Evolutionary conservation across 2,888 invertebrate species (phyloP).

Genomic region (Eupelmus urozonus): DNA sequence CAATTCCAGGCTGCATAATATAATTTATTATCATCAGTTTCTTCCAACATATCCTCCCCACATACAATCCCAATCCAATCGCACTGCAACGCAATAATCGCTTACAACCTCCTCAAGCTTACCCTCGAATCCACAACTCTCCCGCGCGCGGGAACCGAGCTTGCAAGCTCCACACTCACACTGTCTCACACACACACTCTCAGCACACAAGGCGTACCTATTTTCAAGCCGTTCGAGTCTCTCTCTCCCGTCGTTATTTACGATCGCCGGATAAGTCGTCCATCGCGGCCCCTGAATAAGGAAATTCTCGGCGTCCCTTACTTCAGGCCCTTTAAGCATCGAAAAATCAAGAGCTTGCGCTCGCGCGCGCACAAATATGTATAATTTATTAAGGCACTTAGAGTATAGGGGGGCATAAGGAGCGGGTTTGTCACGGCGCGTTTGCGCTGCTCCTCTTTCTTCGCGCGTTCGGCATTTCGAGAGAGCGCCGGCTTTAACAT

Average conservation of each 20-base stretch:
- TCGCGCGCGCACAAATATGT: constrained; percentile 41
- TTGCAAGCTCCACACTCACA: too few relatives aligned
- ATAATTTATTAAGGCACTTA: constrained; percentile 76
- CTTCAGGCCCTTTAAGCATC: neutral
- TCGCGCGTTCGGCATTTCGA: constrained; percentile 73
- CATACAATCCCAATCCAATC: too few relatives aligned
- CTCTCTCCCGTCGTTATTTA: constrained; percentile 38
- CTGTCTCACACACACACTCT: neutral
- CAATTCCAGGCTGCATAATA: too few relatives aligned
- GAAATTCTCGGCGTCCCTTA: neutral
- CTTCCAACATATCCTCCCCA: too few relatives aligned
- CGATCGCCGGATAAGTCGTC: neutral
- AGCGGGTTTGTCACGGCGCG: constrained; percentile 71
- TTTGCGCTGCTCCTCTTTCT: constrained; percentile 70
- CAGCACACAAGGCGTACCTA: constrained; percentile 21
- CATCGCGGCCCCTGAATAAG: neutral
- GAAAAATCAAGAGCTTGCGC: neutral
- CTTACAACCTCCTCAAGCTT: too few relatives aligned
- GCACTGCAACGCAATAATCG: neutral
- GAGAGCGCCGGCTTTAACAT: constrained; percentile 70
- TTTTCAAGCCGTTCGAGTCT: constrained; percentile 18
- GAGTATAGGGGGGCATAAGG: constrained; percentile 57
- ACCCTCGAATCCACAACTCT: too few relatives aligned
- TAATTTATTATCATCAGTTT: too few relatives aligned
- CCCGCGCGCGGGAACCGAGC: too few relatives aligned